A percentile compares a stretch with the other conserved stretches of the same genome.
Evolutionary conservation across 2,113 vertebrate genomes (phyloP).

Genomic region (Mungos mungo): DNA sequence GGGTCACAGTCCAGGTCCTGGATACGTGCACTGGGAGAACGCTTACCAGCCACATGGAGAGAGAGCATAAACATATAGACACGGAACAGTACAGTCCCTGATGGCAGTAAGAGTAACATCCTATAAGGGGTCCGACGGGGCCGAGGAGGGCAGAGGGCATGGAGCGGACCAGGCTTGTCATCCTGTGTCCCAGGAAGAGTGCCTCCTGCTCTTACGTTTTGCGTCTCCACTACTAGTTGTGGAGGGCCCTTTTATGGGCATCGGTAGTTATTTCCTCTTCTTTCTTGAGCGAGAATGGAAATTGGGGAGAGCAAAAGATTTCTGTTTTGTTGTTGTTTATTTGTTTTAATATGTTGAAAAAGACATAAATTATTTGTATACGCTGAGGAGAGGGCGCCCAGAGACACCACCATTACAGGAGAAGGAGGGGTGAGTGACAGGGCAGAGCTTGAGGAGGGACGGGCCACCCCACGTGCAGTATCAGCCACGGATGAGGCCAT

Average conservation of each 20-base stretch:
- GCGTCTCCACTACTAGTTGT: neutral
- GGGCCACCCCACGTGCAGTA: neutral
- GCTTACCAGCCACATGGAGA: neutral
- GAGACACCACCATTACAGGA: neutral
- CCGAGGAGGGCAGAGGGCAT: neutral
- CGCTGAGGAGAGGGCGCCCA: neutral
- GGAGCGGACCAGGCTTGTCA: neutral
- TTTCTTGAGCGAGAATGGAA: neutral
- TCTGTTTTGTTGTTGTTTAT: neutral
- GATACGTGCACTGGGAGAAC: neutral
- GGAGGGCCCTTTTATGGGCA: too few relatives aligned
- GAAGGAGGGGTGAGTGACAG: neutral
- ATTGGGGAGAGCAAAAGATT: neutral
- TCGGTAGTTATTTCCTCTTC: neutral
- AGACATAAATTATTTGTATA: neutral
- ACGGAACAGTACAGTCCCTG: fast-evolving
- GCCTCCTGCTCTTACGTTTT: neutral
- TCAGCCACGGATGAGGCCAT: neutral
- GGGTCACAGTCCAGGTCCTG: neutral
- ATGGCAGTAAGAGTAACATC: too few relatives aligned
- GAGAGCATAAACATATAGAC: neutral
- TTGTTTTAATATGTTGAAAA: neutral
- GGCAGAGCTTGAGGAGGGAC: neutral
- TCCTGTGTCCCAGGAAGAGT: neutral
- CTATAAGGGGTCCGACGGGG: neutral